Conservation (phyloP, 2,888 invertebrate genomes). For the Callinectes sapidus region DNA sequence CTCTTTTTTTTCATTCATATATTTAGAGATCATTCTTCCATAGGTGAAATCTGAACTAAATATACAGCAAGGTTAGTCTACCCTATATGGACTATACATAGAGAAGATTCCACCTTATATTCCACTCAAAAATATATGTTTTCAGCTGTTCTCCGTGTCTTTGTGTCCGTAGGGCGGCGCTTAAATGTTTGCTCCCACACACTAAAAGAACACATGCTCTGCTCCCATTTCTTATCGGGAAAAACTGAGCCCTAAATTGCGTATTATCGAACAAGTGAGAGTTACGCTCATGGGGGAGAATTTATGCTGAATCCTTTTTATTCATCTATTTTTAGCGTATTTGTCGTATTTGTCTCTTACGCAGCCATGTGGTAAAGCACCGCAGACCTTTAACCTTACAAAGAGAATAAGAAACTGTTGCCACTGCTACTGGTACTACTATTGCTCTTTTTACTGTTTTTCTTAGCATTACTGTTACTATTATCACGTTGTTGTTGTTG, state of each 20-base stretch:
- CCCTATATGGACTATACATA: background rate
- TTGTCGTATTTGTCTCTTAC: background rate
- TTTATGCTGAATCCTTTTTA: background rate
- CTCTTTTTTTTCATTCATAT: too few species aligned
- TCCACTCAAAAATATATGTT: background rate
- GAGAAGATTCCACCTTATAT: background rate
- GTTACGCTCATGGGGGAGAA: background rate
- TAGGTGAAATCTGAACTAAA: too few species aligned
- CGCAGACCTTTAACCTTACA: background rate
- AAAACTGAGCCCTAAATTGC: conserved; percentile 19
- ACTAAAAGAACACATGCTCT: background rate
- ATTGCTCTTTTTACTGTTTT: background rate
- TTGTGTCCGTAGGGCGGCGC: background rate
- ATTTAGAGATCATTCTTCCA: too few species aligned
- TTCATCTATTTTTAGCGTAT: background rate
- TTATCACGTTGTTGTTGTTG: too few species aligned
- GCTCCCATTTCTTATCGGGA: background rate
- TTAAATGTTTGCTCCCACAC: background rate
- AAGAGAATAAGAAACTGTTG: background rate
- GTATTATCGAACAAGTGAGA: conserved; percentile 1
- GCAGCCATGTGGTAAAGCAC: background rate
- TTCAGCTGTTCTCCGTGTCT: background rate
- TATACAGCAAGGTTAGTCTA: background rate
- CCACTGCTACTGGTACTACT: background rate
- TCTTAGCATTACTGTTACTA: too few species aligned